Base-by-base conservation (phyloP, 2,888 invertebrate species). In the Harpalus rubripes region DNA sequence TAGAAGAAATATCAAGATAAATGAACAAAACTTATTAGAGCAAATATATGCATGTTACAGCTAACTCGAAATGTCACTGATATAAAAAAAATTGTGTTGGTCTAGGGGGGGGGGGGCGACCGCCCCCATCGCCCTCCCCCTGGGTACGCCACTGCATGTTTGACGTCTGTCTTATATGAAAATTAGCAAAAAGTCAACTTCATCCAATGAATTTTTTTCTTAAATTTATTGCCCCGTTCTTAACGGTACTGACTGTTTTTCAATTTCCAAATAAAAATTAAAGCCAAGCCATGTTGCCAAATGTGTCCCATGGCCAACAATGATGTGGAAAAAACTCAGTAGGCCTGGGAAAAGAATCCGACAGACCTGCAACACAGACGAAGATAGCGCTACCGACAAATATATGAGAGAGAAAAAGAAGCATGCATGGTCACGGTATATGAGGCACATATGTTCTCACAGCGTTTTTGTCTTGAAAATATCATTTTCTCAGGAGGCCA, bases 341-440 rank as follows among this genome's bases (percentile, higher is more conserved):
- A 22, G 63, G 63, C 63, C 63, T 63, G 63, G 63, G 63, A 63
- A 63, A 63, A 63, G 63, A 63, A 63, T 63, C 63, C 63, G 63
- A 18, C 22, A 63, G 63, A 63, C 63, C 63, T 63, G 63, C 26
- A 63, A 8, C 22, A 10, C 22, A 26, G 63, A 63, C 22, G 12
- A 12, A 63, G 26, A 63, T 63, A 12, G 63, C 16, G 26, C 7
- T 12, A 22, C 2, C 0, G 5, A 0, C 1, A 7, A 12, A 12
- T 10, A 12, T 63, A 12, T 26, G 63, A 12, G 26, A 12, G 12
- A 10, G 63, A 63, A 18, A 22, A 12, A 26, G 63, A 63, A 18
- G 63, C 18, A 18, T 8, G 12, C 22, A 63, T 63, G 63, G 63
- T 63, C 63, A 63, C 63, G 63, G 22, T 22, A 63, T 63, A 63